Percentiles rank a stretch among this genome's conserved stretches.
Evolutionary conservation across 1,140 invertebrate species (phyloP).

Genomic region (Pomacea maculata): DNA sequence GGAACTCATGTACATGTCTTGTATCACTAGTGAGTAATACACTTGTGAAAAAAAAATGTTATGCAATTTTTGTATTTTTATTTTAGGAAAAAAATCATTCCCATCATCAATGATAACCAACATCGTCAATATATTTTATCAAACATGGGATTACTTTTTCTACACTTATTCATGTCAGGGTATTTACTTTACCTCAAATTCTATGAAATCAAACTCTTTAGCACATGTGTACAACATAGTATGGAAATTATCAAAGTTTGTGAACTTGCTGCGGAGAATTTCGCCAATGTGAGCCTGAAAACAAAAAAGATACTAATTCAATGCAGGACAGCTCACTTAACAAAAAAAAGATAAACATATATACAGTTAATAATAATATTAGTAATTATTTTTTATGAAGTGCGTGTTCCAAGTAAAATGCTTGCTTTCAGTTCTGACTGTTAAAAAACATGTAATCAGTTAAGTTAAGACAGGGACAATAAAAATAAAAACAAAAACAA

Average conservation of each 20-base stretch:
- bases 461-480: too few relatives aligned
- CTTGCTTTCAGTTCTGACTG: too few relatives aligned
- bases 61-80: background rate
- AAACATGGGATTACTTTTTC: too few relatives aligned
- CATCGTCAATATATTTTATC: background rate
- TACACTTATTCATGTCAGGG: background rate
- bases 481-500: too few relatives aligned
- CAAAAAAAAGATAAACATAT: too few relatives aligned
- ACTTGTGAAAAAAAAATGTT: background rate
- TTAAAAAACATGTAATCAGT: too few relatives aligned
- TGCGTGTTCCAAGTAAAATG: too few relatives aligned
- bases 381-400: too few relatives aligned
- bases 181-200: slow-evolving; percentile 55
- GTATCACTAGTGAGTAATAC: too few relatives aligned
- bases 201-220: slow-evolving; percentile 84
- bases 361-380: too few relatives aligned
- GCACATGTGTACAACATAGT: slow-evolving; percentile 86
- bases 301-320: background rate
- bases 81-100: too few relatives aligned
- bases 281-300: slow-evolving; percentile 79
- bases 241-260: slow-evolving; percentile 80
- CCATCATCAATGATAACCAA: background rate
- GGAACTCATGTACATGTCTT: too few relatives aligned
- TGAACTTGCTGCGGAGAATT: slow-evolving; percentile 80
- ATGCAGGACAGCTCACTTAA: background rate